Evolutionary conservation across 2,113 vertebrate species (phyloP).

Genomic region (Perca schrenkii): DNA sequence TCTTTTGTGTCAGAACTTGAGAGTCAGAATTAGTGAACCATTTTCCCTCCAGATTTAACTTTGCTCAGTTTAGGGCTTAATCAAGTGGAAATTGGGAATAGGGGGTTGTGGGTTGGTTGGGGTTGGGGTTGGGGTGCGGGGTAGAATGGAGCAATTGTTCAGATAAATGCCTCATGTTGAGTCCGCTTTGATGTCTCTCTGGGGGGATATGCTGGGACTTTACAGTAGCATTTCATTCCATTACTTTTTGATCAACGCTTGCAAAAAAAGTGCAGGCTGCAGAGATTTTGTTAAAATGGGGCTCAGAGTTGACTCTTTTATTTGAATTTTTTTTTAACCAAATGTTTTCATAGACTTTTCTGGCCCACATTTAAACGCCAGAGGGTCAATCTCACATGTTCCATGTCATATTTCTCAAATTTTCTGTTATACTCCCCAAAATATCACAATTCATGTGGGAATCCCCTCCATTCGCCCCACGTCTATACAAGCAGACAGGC

Average conservation of each 20-base stretch:
- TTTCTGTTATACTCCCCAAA: constrained; percentile 45
- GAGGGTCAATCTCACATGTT: not conserved
- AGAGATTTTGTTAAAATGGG: constrained; percentile 10
- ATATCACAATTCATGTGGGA: constrained; percentile 67
- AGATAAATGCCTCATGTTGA: constrained; percentile 80
- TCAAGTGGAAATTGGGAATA: constrained; percentile 86
- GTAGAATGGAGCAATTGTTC: constrained; percentile 87
- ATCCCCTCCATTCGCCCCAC: constrained; percentile 60
- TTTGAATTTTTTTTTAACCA: not conserved
- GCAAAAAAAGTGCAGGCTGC: constrained; percentile 13
- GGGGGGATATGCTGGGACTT: constrained; percentile 73
- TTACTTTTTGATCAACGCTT: constrained; percentile 36
- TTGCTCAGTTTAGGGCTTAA: constrained; percentile 84
- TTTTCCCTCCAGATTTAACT: constrained; percentile 82
- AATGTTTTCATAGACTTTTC: not conserved
- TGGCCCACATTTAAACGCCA: not conserved
- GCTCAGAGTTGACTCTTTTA: not conserved
- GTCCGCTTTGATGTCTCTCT: constrained; percentile 82
- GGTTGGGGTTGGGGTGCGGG: constrained; percentile 70
- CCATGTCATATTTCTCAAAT: not conserved
- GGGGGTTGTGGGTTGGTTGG: constrained; percentile 61
- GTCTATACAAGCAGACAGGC: constrained; percentile 75
- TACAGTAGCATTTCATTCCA: constrained; percentile 73
- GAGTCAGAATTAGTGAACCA: constrained; percentile 78
- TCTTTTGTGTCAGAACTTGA: constrained; percentile 61